Conservation (phyloP, 2,888 invertebrate species). For the Catocala nupta region DNA sequence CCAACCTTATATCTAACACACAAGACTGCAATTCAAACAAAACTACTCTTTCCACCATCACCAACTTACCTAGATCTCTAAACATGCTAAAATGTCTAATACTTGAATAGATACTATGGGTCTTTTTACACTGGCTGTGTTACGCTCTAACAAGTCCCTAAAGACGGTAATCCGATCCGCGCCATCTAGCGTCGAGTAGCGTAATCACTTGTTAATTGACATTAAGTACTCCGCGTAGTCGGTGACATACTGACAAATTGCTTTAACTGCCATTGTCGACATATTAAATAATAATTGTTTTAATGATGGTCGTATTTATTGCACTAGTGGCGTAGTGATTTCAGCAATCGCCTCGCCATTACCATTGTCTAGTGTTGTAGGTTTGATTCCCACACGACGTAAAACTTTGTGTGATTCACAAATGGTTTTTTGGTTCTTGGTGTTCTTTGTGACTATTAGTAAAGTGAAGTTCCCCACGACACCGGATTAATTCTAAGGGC, state of each 20-base stretch:
- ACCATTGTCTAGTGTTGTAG: too few relatives aligned
- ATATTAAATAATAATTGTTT: slow-evolving; percentile 32
- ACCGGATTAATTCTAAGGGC: too few relatives aligned
- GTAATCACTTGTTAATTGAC: slow-evolving; percentile 78
- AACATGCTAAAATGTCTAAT: background rate
- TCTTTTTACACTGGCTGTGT: slow-evolving; percentile 40
- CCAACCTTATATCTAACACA: fast-evolving
- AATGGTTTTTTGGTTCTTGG: too few relatives aligned
- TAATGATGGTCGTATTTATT: slow-evolving; percentile 24
- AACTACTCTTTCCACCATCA: fast-evolving
- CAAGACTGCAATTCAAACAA: slow-evolving; percentile 13
- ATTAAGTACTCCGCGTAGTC: slow-evolving; percentile 54
- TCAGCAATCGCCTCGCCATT: too few relatives aligned
- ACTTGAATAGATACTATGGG: slow-evolving; percentile 7
- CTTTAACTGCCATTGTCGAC: slow-evolving; percentile 47
- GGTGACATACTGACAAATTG: slow-evolving; percentile 65
- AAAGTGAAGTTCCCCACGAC: too few relatives aligned
- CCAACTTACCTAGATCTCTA: slow-evolving; percentile 28
- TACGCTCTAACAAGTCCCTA: slow-evolving; percentile 61
- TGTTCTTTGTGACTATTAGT: too few relatives aligned
- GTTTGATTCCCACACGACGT: too few relatives aligned
- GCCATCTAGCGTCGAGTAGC: slow-evolving; percentile 77
- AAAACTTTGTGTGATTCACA: too few relatives aligned
- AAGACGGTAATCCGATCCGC: slow-evolving; percentile 70
- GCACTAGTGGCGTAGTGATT: too few relatives aligned